Evolutionary conservation across 1,140 invertebrate genomes (phyloP), one percentile per base, ranked within the genome.

Genomic region (Microplitis mediator): DNA sequence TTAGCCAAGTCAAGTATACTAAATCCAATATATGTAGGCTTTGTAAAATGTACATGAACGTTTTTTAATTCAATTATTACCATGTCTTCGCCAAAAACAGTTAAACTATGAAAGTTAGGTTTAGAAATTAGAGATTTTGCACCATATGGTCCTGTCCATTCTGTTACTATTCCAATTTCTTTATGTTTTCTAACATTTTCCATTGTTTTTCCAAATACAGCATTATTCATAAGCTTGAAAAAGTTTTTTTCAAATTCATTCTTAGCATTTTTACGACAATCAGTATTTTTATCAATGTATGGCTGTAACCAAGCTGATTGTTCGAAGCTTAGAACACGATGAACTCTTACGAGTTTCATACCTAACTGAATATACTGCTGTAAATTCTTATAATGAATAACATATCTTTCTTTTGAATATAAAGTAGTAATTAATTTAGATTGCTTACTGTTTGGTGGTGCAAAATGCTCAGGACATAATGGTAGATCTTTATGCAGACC

Each of bases 181-280:
- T 80, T 79, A 75, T 81, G 75, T 69, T 88, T 88, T 71, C 82
- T 78, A 13, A 87, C 78, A 80, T 88, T 88, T 80, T 89, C 87
- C 79, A 88, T 88, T 2, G 83, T 85, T 82, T 88, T 88, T 2
- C 86, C 88, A 78, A 85, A 89, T 9, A 88, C 77, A 4, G 82
- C 77, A 79, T 89, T 89, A 75, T 87, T 87, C 74, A 88, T 81
- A 67, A 89, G 71, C 79, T 89, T 89, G 72, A 79, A 89, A 77
- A 89, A 87, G 78, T 88, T 83, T 78, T 87, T 87, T 80, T 89
- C 87, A 82, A 89, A 89, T 11, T 84, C 77, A 75, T 82, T 85
- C 66, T 67, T 83, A 5, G 78, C 73, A 70, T 79, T 35, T 76
- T 78, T 54, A 71, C 81, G 69, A 32, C 69, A 76, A 69, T 89